Evolutionary conservation across 2,797 vertebrate genomes (phyloP), one percentile per base, ranked within the genome.

Genomic region (Anguilla anguilla): DNA sequence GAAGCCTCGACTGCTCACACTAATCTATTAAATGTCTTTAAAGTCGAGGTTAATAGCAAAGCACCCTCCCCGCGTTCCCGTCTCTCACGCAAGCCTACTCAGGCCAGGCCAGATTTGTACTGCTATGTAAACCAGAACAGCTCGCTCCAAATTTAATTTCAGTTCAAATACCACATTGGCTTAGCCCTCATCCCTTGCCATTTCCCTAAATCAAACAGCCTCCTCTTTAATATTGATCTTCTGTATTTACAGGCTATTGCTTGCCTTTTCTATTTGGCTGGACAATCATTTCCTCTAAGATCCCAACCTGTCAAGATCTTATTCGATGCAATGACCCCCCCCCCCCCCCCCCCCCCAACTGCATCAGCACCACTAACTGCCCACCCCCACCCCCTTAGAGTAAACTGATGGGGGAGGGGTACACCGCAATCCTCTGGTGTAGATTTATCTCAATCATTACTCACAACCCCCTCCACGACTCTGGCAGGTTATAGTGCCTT

Each of bases 211-310:
- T 88, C 86, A 91, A 88, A 88, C 86, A 72, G 86, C 88, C 57
- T 49, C 51, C 61, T 86, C 90, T 89, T 88, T 89, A 88, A 89
- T 91, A 91, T 91, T 90, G 91, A 91, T 92, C 86, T 89, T n/a
- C 57, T 25, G 74, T 90, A 84, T 64, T 69, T 59, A 22, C 64
- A 25, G 85, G 69, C 86, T 79, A 87, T 87, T 86, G 91, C 89
- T 89, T 91, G 90, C 77, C 87, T 89, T 81, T 85, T 72, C 88
- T 83, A 85, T 89, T 91, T 90, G 90, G 88, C 74, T 86, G 72
- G 77, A 87, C 81, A 64, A 25, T 67, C 9, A 86, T 87, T 87
- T 88, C 86, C 87, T 87, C 69, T 87, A 85, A 89, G 88, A 88
- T 64, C 61, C 82, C 43, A 72, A 87, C 67, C 35, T 72, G 46